Evolutionary conservation across 2,113 vertebrate species (phyloP).

Genomic region (Myrmophylax atrothorax): DNA sequence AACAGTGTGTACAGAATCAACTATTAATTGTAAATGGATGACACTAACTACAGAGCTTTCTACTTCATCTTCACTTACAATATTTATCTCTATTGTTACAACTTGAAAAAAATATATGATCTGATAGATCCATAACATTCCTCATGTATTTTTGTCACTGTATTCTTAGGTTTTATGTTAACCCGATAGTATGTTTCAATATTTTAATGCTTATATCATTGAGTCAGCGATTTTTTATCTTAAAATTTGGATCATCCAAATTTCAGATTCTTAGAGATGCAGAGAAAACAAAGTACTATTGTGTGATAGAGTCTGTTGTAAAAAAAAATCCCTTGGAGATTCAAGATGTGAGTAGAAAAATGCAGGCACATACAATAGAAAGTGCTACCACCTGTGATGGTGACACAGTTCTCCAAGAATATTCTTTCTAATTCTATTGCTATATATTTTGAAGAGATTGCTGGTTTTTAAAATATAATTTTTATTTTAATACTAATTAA

Average conservation of each 20-base stretch:
- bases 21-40: not conserved
- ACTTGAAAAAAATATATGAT: too few relatives aligned
- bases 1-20: not conserved
- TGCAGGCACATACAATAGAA: not conserved
- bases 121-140: not conserved
- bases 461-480: not conserved
- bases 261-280: not conserved
- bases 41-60: not conserved
- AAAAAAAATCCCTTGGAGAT: not conserved
- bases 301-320: not conserved
- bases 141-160: not conserved
- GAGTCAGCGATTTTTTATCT: not conserved
- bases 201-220: not conserved
- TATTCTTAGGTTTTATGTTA: not conserved
- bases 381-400: rapidly evolving
- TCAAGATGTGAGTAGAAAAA: not conserved
- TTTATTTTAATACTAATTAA: not conserved
- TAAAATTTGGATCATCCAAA: not conserved
- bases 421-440: not conserved
- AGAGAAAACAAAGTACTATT: not conserved
- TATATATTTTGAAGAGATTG: not conserved
- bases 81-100: not conserved
- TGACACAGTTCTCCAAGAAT: not conserved
- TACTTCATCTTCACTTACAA: not conserved
- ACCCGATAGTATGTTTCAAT: not conserved